Evolutionary conservation across 2,888 invertebrate species (phyloP), one percentile per base, ranked within the genome.

Genomic region (Byasa hedistus): DNA sequence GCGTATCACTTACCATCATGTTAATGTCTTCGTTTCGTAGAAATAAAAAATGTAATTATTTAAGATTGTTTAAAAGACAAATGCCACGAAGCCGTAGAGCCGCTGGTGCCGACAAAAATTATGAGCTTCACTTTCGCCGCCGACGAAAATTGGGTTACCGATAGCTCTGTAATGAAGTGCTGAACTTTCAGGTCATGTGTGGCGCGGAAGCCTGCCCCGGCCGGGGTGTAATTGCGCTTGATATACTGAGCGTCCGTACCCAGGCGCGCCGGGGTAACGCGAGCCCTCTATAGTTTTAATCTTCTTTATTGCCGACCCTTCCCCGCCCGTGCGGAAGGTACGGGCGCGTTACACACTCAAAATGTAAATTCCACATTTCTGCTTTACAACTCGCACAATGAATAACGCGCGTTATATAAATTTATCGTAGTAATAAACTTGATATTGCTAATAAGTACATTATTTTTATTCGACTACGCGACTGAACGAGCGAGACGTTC

Each of bases 171-270:
- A 88, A 89, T 90, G 86, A 88, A 88, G 86, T 85, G 81, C 81
- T 86, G 85, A 87, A 87, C 83, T 88, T 88, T 83, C 85, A 83
- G 87, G 86, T 86, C 87, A 82, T 87, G 87, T 85, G 83, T 84
- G 82, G 74, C 73, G 75, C 77, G 70, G 73, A 73, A 73, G 69
- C 69, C 69, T 66, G 68, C 73, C 76, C 48, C 36, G 39, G 66
- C 58, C 75, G 69, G 74, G 65, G 69, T 76, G 82, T 83, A 85
- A 86, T 86, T 85, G 82, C 78, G 58, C 70, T 76, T 86, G 83
- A 87, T 86, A 84, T 87, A 87, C 79, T 82, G 81, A 75, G 74
- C 79, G 77, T 77, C 78, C 76, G 79, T 77, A 79, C 75, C 78
- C 80, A 74, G 71, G 73, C 76, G 76, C 75, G 72, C 71, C 72